A percentile compares a stretch with the other conserved stretches of the same genome.
These are phyloP conservation scores for Thalassarche chlororhynchos DNA, from an alignment of 2,113 vertebrate species.

Conservation along the genomic window DNA sequence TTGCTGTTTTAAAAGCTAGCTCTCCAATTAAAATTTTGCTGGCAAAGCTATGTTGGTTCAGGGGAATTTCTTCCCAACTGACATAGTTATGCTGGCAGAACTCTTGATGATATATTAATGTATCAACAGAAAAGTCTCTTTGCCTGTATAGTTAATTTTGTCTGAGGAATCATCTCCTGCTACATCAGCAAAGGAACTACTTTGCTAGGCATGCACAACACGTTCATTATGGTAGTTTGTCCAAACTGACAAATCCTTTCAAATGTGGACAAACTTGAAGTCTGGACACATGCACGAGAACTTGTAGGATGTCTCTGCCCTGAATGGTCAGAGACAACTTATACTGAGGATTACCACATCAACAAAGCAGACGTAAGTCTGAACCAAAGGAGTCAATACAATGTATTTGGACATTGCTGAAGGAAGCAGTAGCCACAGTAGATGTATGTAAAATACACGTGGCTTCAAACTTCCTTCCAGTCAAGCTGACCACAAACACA, in stretches of 20 bases:
- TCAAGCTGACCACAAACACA: background rate
- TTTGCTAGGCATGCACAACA: background rate
- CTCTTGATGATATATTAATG: slow-evolving; percentile 1
- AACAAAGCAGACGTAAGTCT: background rate
- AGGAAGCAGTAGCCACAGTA: background rate
- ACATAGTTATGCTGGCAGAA: slow-evolving; percentile 13
- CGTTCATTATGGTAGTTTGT: background rate
- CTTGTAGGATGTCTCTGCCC: background rate
- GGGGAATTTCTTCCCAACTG: background rate
- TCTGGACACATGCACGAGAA: background rate
- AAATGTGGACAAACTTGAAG: background rate
- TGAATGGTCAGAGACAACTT: background rate
- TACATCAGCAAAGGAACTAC: background rate
- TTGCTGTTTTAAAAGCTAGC: slow-evolving; percentile 6
- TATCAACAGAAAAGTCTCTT: background rate
- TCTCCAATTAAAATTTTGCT: slow-evolving; percentile 45
- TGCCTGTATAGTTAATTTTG: background rate
- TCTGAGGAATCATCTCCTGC: background rate
- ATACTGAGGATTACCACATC: background rate
- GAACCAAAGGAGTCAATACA: background rate
- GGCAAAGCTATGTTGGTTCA: background rate
- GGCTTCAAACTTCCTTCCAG: background rate
- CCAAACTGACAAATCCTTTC: background rate
- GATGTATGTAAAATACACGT: background rate
- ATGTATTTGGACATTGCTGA: background rate